Evolutionary conservation across 1,140 invertebrate genomes (phyloP).

Genomic region (Lethrus apterus): DNA sequence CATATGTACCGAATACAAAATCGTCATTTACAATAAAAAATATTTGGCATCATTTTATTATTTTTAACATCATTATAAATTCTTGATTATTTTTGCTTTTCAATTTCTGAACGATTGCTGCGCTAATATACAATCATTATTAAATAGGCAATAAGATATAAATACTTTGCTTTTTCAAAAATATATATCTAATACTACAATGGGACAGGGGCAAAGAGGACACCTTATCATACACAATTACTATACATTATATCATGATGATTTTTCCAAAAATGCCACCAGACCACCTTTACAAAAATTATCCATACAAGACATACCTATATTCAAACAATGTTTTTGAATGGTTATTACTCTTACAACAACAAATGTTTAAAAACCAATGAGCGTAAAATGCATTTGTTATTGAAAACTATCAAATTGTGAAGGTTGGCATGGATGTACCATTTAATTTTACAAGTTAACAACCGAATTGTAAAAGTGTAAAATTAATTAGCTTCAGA

Average conservation of each 20-base stretch:
- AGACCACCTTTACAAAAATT: too few species aligned
- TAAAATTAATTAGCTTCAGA: too few species aligned
- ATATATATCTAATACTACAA: constrained; percentile 14
- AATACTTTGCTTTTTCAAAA: constrained; percentile 11
- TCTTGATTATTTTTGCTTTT: constrained; percentile 21
- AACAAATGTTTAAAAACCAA: too few species aligned
- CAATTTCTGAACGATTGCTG: constrained; percentile 8
- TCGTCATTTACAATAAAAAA: constrained; percentile 24
- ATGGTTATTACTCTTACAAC: too few species aligned
- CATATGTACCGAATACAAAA: constrained; percentile 13
- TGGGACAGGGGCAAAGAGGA: neutral
- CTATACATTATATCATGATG: constrained; percentile 15
- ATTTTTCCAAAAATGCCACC: too few species aligned
- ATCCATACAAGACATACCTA: too few species aligned
- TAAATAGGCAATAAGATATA: constrained; percentile 8
- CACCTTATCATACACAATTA: constrained; percentile 1
- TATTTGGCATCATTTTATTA: constrained; percentile 37
- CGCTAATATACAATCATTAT: constrained; percentile 11
- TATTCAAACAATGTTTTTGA: too few species aligned
- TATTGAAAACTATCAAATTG: too few species aligned
- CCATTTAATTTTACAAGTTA: too few species aligned
- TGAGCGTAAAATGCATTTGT: too few species aligned
- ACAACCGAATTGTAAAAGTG: too few species aligned
- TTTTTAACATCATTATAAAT: constrained; percentile 35
- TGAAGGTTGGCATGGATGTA: too few species aligned